Percentiles rank a stretch among this genome's conserved stretches.
Evolutionary conservation across 2,113 vertebrate genomes (phyloP).

Genomic region (Neogobius melanostomus): DNA sequence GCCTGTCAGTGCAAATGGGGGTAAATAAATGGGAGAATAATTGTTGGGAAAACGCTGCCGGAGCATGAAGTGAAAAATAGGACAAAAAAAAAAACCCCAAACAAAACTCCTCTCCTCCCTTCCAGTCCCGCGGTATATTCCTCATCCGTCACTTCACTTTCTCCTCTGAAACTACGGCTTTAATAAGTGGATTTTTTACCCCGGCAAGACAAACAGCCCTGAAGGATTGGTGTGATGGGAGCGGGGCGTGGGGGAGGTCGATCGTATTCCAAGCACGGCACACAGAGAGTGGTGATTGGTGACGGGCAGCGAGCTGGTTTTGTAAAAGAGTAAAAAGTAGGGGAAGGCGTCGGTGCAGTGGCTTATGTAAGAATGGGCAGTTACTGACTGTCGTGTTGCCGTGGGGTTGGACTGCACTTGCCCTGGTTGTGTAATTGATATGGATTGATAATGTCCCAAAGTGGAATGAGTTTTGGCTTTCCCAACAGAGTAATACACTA

Average conservation of each 20-base stretch:
- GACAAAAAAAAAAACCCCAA: slow-evolving; percentile 16
- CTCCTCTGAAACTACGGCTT: slow-evolving; percentile 40
- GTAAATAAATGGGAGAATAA: slow-evolving; percentile 34
- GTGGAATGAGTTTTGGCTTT: too few species aligned
- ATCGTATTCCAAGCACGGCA: slow-evolving; percentile 2
- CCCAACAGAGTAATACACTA: too few species aligned
- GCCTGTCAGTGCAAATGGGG: slow-evolving; percentile 5
- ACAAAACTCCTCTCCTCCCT: slow-evolving; percentile 39
- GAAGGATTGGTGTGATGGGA: slow-evolving; percentile 57
- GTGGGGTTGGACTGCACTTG: slow-evolving; percentile 2
- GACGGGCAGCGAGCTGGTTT: slow-evolving; percentile 39
- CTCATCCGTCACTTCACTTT: slow-evolving; percentile 35
- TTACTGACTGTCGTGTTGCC: neutral
- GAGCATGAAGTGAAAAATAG: slow-evolving; percentile 18
- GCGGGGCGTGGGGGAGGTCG: too few species aligned
- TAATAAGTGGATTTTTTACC: slow-evolving; percentile 71
- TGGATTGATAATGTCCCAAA: neutral
- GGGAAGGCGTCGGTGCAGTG: slow-evolving; percentile 20
- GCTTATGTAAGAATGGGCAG: neutral
- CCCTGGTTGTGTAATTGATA: slow-evolving; percentile 14
- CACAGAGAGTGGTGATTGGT: slow-evolving; percentile 60
- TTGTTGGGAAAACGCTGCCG: slow-evolving; percentile 11
- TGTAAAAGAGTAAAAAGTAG: slow-evolving; percentile 32
- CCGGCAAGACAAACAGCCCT: slow-evolving; percentile 52
- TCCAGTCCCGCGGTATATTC: slow-evolving; percentile 19